Conservation (phyloP, 2,113 vertebrate species). For the human (Homo sapiens) region GRCh38 chr1:161651001-161651500, state of each 20-base stretch:
- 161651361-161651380: not conserved
- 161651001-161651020: not conserved
- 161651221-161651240: not conserved
- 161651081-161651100: not conserved
- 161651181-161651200: not conserved
- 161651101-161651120: not conserved
- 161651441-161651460: not conserved
- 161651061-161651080: not conserved
- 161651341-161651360: not conserved
- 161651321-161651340: not conserved
- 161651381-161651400: not conserved
- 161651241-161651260: not conserved
- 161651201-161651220: not conserved
- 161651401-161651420: not conserved
- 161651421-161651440: not conserved
- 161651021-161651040: not conserved
- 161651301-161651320: not conserved
- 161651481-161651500: not conserved
- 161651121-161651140: not conserved
- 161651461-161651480: not conserved
- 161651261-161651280: not conserved
- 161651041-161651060: not conserved
- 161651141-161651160: not conserved
- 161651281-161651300: not conserved
- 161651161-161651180: not conserved